Base-by-base conservation (phyloP, 2,113 vertebrate genomes). In the Phrynosoma blainvillii region DNA sequence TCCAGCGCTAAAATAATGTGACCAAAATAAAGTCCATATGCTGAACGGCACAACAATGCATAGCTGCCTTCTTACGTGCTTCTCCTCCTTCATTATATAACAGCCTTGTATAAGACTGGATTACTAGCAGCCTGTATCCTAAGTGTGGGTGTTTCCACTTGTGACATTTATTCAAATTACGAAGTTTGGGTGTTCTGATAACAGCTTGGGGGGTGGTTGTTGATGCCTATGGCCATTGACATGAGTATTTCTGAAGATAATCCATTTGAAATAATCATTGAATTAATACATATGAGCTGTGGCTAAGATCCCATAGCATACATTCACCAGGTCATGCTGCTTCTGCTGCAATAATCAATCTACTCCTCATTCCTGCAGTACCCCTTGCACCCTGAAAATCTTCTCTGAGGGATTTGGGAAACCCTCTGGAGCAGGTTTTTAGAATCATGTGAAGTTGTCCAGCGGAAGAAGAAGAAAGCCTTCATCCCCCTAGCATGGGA, bases 261-360 rank as follows among this genome's bases (percentile, higher is more conserved):
- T 23, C 66, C 88, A 36, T 85, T 86, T 76, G 87, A 74, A 88
- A 93, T 74, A 18, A 77, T 62, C 23, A 54, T 86, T 76, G 86
- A 74, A 93, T 74, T 18, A 77, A 76, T 21, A 54, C 40, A 59
- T 18, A 74, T 23, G 42, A 52, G 12, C 59, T 62, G 14, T 62
- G 59, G 13, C 59, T 62, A 62, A 62, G 59, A 62, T 16, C 59
- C 59, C 59, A 62, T 62, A 62, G 59, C 18, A 14, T 16, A 18
- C 18, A 14, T 62, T 62, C 4, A 62, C 59, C 59, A 62, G 59
- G 14, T 62, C 14, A 62, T 62, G 59, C 59, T 62, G 59, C 59
- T 62, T 62, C 59, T 62, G 59, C 59, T 7, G 14, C 1, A 62
- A 62, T 62, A 14, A 14, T 62, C 56, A 62, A 18, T 62, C 14